These are phyloP conservation scores for Musca vetustissima DNA, from an alignment of 1,140 invertebrate genomes.

Conservation along the genomic window DNA sequence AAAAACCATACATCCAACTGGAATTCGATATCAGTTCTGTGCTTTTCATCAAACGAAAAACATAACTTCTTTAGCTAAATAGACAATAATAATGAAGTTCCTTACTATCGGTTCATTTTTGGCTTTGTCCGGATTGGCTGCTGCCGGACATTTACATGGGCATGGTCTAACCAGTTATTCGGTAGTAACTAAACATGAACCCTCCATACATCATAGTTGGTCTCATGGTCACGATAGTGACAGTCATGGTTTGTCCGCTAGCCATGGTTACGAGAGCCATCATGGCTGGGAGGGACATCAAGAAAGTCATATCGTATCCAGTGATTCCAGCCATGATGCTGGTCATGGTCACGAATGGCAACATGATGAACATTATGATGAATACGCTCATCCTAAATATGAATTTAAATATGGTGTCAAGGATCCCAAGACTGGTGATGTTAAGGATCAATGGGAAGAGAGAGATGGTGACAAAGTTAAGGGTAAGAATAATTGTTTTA, in stretches of 20 bases:
- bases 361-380: conserved; percentile 58
- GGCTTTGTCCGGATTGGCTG: too few relatives aligned
- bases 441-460: conserved; percentile 66
- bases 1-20: too few relatives aligned
- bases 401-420: conserved; percentile 73
- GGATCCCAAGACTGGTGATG: conserved; percentile 71
- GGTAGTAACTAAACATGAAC: conserved; percentile 64
- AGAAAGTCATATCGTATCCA: neutral
- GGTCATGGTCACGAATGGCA: conserved; percentile 31
- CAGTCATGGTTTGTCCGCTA: neutral
- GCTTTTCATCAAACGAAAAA: conserved; percentile 47
- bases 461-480: conserved; percentile 65
- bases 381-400: conserved; percentile 61
- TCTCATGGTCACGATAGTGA: conserved; percentile 60
- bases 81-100: conserved; percentile 42
- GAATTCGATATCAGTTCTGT: neutral
- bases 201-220: conserved; percentile 62
- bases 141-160: too few relatives aligned
- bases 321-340: conserved; percentile 25
- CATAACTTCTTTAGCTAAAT: conserved; percentile 56
- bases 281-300: neutral
- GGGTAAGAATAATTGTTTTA: conserved; percentile 35
- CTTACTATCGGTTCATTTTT: conserved; percentile 29
- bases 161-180: conserved; percentile 44
- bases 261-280: neutral